Percentiles rank a stretch among this genome's conserved stretches.
These are phyloP conservation scores for Mercenaria mercenaria DNA, from an alignment of 1,140 invertebrate species.

Conservation along the genomic window DNA sequence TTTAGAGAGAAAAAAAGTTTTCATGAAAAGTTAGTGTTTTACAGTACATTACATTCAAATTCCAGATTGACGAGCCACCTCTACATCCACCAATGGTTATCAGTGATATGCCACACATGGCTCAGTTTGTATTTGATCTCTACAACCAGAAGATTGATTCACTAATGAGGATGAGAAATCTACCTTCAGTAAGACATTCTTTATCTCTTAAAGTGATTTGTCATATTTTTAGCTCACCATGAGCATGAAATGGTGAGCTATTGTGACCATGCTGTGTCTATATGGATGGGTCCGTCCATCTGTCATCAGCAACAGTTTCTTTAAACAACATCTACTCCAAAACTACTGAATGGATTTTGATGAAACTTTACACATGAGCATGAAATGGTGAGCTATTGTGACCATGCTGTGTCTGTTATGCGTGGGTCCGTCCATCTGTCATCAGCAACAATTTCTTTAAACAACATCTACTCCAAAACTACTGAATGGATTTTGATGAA, in stretches of 20 bases:
- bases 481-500: too few species aligned
- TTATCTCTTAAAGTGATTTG: neutral
- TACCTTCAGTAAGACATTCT: conserved; percentile 69
- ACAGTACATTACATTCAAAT: conserved; percentile 1
- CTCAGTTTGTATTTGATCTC: conserved; percentile 96
- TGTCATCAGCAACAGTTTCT: too few species aligned
- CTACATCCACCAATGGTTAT: conserved; percentile 87
- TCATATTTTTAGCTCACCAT: neutral
- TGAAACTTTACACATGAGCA: too few species aligned
- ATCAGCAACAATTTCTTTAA: neutral
- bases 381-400: too few species aligned
- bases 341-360: too few species aligned
- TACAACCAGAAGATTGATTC: conserved; percentile 92
- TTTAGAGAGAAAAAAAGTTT: too few species aligned
- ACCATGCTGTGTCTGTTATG: too few species aligned
- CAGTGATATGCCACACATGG: conserved; percentile 96
- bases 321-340: too few species aligned
- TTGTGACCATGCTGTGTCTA: neutral
- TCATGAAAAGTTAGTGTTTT: too few species aligned
- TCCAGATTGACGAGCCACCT: conserved; percentile 75
- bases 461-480: too few species aligned
- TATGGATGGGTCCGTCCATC: neutral
- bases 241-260: too few species aligned
- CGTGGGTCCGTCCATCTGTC: too few species aligned
- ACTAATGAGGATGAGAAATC: conserved; percentile 78